These are phyloP conservation scores for Nematolebias whitei DNA, from an alignment of 2,113 vertebrate genomes.

Conservation along the genomic window DNA sequence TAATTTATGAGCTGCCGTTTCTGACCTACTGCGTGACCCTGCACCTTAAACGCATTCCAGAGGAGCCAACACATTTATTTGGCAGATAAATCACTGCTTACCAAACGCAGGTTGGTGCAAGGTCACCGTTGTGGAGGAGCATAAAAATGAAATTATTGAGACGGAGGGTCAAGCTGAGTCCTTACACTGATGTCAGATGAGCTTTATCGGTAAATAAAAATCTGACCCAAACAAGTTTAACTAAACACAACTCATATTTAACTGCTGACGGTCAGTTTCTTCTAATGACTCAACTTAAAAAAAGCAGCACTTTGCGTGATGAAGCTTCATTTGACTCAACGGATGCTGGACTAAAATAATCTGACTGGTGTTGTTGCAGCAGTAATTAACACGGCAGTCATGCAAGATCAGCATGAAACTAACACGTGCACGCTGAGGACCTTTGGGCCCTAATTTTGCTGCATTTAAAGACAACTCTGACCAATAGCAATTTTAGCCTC, in stretches of 20 bases:
- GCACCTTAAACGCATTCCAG: constrained; percentile 76
- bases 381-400: not conserved
- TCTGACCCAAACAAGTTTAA: not conserved
- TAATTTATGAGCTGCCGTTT: constrained; percentile 77
- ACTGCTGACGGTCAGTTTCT: not conserved
- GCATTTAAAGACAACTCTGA: no score
- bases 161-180: constrained; percentile 37
- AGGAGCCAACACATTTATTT: constrained; percentile 77
- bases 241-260: not conserved
- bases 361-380: not conserved
- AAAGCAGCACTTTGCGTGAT: not conserved
- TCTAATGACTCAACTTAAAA: not conserved
- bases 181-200: constrained; percentile 27
- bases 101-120: constrained; percentile 67
- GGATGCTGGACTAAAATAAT: constrained; percentile 1
- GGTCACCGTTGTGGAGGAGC: constrained; percentile 69
- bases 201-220: not conserved
- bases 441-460: not conserved
- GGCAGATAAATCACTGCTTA: constrained; percentile 78
- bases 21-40: constrained; percentile 74
- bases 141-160: constrained; percentile 70
- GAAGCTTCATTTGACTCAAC: not conserved
- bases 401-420: not conserved
- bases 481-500: no score
- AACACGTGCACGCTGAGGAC: not conserved